A percentile compares a stretch with the other conserved stretches of the same genome.
phyloP scores from a whole-genome alignment of 1,140 invertebrate genomes.

The Drosophila pruinosa region DNA sequence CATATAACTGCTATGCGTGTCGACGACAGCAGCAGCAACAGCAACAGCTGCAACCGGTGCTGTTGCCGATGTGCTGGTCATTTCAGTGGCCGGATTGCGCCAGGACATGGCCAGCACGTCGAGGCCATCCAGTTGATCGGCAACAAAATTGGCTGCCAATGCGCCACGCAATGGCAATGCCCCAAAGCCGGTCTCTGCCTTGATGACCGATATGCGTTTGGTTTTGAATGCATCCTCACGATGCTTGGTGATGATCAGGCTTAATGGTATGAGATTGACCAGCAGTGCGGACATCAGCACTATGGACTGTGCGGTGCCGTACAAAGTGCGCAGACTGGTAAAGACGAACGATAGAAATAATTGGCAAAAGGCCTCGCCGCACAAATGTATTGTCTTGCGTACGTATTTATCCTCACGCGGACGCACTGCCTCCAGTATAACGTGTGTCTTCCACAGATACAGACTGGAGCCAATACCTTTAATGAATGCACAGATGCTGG shows the following conservation, averaged over 20 bases:
- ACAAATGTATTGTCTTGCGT: constrained; percentile 75
- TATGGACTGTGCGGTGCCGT: constrained; percentile 76
- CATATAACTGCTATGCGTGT: constrained; percentile 75
- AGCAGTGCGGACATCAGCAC: constrained; percentile 76
- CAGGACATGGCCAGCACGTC: constrained; percentile 53
- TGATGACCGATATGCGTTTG: constrained; percentile 77
- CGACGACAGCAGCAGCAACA: constrained; percentile 65
- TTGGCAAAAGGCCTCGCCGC: constrained; percentile 80
- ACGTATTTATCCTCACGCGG: constrained; percentile 80
- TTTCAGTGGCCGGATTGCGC: constrained; percentile 57
- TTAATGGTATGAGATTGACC: constrained; percentile 77
- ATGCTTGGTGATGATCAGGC: constrained; percentile 79
- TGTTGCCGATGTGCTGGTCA: constrained; percentile 28
- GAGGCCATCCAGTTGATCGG: constrained; percentile 75
- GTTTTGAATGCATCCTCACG: constrained; percentile 76
- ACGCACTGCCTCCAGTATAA: constrained; percentile 80
- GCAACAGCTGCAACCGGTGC: constrained; percentile 44
- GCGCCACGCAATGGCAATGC: constrained; percentile 61
- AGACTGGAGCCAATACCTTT: constrained; percentile 76
- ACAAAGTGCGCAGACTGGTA: constrained; percentile 77
- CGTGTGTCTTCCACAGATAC: constrained; percentile 75
- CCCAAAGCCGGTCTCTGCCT: constrained; percentile 65
- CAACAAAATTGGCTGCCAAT: constrained; percentile 60
- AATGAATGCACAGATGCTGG: too few relatives aligned
- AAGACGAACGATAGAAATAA: constrained; percentile 79